Evolutionary conservation across 2,888 invertebrate species (phyloP), one percentile per base, ranked within the genome.

Genomic region (Agrotis puta): DNA sequence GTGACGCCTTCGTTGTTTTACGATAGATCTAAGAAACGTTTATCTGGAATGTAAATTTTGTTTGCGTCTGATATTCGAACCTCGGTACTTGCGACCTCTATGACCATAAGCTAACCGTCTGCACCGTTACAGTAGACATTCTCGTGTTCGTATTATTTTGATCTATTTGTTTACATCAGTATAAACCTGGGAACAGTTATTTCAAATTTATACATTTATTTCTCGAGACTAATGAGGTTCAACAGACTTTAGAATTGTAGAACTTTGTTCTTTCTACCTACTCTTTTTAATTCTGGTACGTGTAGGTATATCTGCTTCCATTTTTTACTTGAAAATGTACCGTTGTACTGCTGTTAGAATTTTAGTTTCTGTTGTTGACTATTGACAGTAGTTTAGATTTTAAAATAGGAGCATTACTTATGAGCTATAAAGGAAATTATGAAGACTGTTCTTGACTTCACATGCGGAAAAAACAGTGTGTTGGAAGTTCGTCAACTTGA

Each of bases 21-120:
- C 57, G 56, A 66, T 69, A 67, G 24, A 83, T 70, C 74, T 78
- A 39, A 64, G 65, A 70, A 79, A 65, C 61, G 76, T 78, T 72
- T 72, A 78, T 84, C 65, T 64, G 63, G 68, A 81, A 85, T 82
- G 74, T 77, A 75, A 77, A 80, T 78, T 82, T 74, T 57, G 80
- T 84, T 74, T 73, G 64, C 64, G 61, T 64, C 72, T 72, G 73
- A 64, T 82, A 82, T 73, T 85, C 70, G 71, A 79, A 82, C 79
- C 70, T 72, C 74, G 61, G 86, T 88, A 85, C 87, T 70, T 71
- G 82, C 85, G 88, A 88, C 90, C 90, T 88, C 85, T 82, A 79
- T 83, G 86, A 78, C 88, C 85, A 85, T 86, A 88, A 89, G 82
- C 82, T 71, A 76, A 75, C 82, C 74, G 65, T 63, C 74, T 67